Percentiles rank a stretch among this genome's conserved stretches.
Conservation (phyloP, 2,113 vertebrate species). For the Archilochus colubris region DNA sequence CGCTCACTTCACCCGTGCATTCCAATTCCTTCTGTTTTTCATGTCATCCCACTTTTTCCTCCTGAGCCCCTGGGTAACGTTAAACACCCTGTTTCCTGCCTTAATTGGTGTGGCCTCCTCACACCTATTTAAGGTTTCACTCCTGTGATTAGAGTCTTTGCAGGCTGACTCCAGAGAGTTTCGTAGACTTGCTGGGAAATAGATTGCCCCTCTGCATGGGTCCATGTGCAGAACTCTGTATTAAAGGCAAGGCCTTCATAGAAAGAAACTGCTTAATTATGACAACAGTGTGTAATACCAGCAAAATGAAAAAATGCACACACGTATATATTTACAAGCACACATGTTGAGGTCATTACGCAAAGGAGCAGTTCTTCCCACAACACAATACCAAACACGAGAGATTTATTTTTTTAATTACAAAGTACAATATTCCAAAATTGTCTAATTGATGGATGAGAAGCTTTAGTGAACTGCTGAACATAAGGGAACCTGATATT, state of each 20-base stretch:
- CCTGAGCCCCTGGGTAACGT: slow-evolving; percentile 2
- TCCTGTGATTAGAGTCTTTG: slow-evolving; percentile 21
- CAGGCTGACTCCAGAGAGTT: slow-evolving; percentile 2
- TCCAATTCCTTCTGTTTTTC: slow-evolving; percentile 44
- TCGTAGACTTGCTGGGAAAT: slow-evolving; percentile 4
- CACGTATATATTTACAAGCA: not conserved
- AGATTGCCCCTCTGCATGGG: not conserved
- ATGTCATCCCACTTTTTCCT: not conserved
- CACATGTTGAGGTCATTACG: not conserved
- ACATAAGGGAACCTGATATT: slow-evolving; percentile 77
- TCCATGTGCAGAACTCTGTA: not conserved
- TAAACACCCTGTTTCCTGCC: slow-evolving; percentile 27
- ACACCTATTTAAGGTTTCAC: slow-evolving; percentile 30
- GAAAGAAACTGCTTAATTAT: slow-evolving; percentile 14
- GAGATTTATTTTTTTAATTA: slow-evolving; percentile 64
- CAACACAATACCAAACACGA: slow-evolving; percentile 14
- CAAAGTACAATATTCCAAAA: slow-evolving; percentile 56
- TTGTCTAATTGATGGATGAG: slow-evolving; percentile 60
- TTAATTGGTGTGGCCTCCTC: slow-evolving; percentile 51
- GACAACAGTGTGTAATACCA: not conserved
- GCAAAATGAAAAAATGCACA: not conserved
- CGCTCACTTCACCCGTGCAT: not conserved
- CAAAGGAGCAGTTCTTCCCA: not conserved
- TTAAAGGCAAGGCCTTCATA: not conserved
- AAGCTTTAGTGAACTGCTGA: slow-evolving; percentile 54